These are phyloP conservation scores for Regulus satrapa DNA, from an alignment of 2,113 vertebrate genomes.

Conservation along the genomic window DNA sequence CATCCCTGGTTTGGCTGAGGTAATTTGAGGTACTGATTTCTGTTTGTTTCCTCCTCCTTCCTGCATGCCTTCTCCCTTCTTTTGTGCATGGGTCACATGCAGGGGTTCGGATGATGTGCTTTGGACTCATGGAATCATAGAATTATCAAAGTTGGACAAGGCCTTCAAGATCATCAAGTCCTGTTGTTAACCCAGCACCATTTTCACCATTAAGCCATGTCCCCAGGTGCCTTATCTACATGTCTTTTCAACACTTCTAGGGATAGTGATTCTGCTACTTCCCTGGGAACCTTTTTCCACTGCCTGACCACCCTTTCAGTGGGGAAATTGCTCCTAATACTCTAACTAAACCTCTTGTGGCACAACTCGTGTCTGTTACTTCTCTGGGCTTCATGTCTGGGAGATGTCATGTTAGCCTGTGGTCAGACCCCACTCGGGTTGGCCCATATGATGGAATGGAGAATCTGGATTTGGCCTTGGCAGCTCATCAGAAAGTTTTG, in stretches of 20 bases:
- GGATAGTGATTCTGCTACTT: neutral
- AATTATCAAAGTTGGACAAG: neutral
- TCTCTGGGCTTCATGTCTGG: neutral
- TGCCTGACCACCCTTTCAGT: neutral
- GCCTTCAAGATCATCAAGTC: neutral
- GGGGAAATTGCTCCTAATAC: neutral
- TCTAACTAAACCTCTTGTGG: neutral
- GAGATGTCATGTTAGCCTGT: neutral
- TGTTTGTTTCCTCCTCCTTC: neutral
- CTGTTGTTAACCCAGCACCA: neutral
- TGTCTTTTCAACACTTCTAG: neutral
- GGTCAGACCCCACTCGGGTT: neutral
- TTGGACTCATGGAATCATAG: neutral
- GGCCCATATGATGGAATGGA: neutral
- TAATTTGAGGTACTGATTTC: neutral
- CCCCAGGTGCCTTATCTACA: fast-evolving
- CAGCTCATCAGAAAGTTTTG: neutral
- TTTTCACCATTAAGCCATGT: neutral
- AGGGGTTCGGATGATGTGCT: neutral
- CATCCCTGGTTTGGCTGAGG: neutral
- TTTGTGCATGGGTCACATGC: neutral
- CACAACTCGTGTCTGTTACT: neutral
- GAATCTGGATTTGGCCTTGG: neutral
- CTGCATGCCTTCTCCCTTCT: neutral
- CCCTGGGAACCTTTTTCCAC: neutral